Percentiles rank a stretch among this genome's conserved stretches.
These are phyloP conservation scores for Pyrrhosoma nymphula DNA, from an alignment of 2,888 invertebrate species.

Conservation along the genomic window DNA sequence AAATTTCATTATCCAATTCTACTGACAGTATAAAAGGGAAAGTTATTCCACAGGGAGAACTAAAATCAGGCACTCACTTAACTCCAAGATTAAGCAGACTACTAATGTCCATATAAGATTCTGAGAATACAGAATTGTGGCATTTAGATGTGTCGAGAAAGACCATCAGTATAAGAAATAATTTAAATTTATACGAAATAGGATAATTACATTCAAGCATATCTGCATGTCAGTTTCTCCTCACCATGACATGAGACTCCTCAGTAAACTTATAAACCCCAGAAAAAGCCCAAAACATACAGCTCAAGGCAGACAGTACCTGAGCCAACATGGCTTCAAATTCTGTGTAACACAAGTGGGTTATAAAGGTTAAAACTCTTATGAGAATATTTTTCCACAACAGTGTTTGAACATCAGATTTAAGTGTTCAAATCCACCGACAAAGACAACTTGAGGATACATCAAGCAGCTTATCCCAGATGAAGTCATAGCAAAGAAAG, in stretches of 20 bases:
- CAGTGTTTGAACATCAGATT: background rate
- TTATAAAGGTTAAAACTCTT: slow-evolving; percentile 1
- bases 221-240: background rate
- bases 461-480: slow-evolving; percentile 33
- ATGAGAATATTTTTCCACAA: slow-evolving; percentile 23
- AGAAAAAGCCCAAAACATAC: background rate
- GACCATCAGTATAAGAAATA: background rate
- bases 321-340: background rate
- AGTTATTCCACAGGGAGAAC: background rate
- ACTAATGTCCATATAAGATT: background rate
- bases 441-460: background rate
- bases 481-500: slow-evolving; percentile 25
- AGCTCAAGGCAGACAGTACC: background rate
- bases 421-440: slow-evolving; percentile 25
- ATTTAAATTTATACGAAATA: background rate
- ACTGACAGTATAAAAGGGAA: slow-evolving; percentile 19
- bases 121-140: background rate
- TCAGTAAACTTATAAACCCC: background rate
- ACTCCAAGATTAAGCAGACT: background rate
- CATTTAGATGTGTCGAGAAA: background rate
- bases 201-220: background rate
- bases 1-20: background rate
- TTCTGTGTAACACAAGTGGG: background rate
- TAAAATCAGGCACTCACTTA: background rate
- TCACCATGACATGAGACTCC: background rate